Base-by-base conservation (phyloP, 2,888 invertebrate species). In the Xanthia icteritia region DNA sequence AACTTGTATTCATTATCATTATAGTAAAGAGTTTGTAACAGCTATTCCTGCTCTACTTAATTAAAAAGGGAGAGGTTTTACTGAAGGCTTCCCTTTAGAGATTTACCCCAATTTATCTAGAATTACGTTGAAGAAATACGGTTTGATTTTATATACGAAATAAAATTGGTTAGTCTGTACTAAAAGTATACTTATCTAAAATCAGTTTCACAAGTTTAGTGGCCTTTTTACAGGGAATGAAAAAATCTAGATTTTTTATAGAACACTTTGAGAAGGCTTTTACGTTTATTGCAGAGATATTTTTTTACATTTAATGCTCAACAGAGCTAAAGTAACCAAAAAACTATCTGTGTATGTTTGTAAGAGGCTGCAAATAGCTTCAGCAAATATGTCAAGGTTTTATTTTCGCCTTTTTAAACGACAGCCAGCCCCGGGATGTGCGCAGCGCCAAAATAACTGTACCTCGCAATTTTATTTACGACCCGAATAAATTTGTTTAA, bases 401-500 rank as follows among this genome's bases (percentile, higher is more conserved):
- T 83, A 73, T 74, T 80, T 85, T 73, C 23, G 48, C n/a, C 65
- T 73, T 60, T 83, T 85, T 77, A 73, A 85, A 77, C 36, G 54
- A 73, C 36, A 73, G 36, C 61, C 76, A 45, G 31, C 39, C 56
- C 20, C 56, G 15, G 45, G 69, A 65, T 72, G 66, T 81, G 51
- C 82, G 74, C 72, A 64, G 66, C 68, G 73, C 72, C 87, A 31
- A 74, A 84, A 82, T 79, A 79, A 84, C 64, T 58, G 67, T n/a
- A 66, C 75, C 68, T 48, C 56, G 65, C 73, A 77, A 72, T 82
- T 73, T 70, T 87, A 87, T 86, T 84, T 76, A 87, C 79, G 69
- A 73, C 58, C 71, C 23, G 76, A 82, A 79, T 82, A 86, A 81
- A 76, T 86, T 86, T 82, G 58, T 77, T 86, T 79, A 66, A 78